phyloP scores from a whole-genome alignment of 2,797 vertebrate species.

The Premnoplex brunnescens region DNA sequence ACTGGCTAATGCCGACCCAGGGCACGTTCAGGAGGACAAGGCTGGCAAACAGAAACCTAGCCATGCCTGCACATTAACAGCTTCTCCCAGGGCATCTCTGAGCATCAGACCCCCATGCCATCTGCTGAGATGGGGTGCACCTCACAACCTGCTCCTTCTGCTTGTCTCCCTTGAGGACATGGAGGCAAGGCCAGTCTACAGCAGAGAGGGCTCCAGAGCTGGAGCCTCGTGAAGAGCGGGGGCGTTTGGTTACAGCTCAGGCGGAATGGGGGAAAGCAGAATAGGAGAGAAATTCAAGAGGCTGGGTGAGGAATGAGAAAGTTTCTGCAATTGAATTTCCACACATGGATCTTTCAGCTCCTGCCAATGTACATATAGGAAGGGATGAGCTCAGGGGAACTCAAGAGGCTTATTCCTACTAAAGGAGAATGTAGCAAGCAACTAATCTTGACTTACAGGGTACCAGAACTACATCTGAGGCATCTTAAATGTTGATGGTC shows the following conservation, averaged over 20 bases:
- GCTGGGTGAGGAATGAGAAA: conserved; percentile 45
- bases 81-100: not conserved
- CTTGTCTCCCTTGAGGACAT: not conserved
- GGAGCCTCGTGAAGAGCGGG: not conserved
- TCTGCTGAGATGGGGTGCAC: fast-evolving
- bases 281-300: conserved; percentile 42
- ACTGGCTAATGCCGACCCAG: not conserved
- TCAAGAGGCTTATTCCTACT: not conserved
- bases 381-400: conserved; percentile 10
- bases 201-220: not conserved
- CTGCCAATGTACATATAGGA: conserved; percentile 45
- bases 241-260: not conserved
- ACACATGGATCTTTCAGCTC: not conserved
- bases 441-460: not conserved
- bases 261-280: not conserved
- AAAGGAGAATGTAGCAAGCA: not conserved
- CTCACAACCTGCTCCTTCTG: not conserved
- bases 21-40: not conserved
- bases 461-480: not conserved
- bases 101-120: not conserved
- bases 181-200: fast-evolving
- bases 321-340: conserved; percentile 33
- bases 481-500: not conserved
- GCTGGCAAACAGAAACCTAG: not conserved
- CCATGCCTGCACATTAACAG: not conserved